Evolutionary conservation across 2,113 vertebrate genomes (phyloP).

Genomic region (Argyrosomus japonicus): DNA sequence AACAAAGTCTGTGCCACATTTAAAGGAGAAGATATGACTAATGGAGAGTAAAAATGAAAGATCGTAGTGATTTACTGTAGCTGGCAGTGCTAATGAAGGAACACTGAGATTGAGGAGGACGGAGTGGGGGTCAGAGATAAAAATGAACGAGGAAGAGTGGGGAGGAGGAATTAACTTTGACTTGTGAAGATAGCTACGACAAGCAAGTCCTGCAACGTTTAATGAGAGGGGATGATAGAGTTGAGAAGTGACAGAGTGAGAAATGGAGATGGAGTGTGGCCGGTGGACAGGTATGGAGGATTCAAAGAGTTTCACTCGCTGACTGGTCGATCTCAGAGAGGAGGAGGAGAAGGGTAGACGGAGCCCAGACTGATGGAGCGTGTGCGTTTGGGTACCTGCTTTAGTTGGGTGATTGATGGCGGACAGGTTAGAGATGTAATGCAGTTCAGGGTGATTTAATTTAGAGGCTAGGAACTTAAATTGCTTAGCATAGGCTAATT

Average conservation of each 20-base stretch:
- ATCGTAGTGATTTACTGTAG: neutral
- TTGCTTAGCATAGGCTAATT: constrained; percentile 55
- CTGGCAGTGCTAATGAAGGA: constrained; percentile 33
- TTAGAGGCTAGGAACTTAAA: constrained; percentile 44
- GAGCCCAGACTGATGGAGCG: constrained; percentile 41
- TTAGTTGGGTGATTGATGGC: constrained; percentile 62
- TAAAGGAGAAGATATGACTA: constrained; percentile 4
- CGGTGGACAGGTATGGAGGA: constrained; percentile 42
- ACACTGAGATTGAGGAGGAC: neutral
- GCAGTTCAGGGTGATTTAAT: constrained; percentile 53
- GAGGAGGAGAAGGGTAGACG: neutral
- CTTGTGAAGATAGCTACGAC: constrained; percentile 42
- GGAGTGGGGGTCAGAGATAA: neutral
- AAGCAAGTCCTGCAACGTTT: constrained; percentile 23
- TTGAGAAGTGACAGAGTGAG: constrained; percentile 40
- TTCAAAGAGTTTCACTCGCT: constrained; percentile 23
- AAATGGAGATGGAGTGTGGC: constrained; percentile 54
- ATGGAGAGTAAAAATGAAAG: constrained; percentile 30
- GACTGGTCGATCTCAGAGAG: constrained; percentile 35
- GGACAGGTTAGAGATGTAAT: constrained; percentile 38
- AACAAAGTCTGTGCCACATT: constrained; percentile 9
- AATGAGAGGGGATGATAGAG: constrained; percentile 60
- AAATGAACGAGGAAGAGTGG: constrained; percentile 21
- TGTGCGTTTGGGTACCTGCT: constrained; percentile 31
- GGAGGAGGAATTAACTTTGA: constrained; percentile 28